Evolutionary conservation across 2,113 vertebrate genomes (phyloP).

Genomic region (Furnarius figulus): DNA sequence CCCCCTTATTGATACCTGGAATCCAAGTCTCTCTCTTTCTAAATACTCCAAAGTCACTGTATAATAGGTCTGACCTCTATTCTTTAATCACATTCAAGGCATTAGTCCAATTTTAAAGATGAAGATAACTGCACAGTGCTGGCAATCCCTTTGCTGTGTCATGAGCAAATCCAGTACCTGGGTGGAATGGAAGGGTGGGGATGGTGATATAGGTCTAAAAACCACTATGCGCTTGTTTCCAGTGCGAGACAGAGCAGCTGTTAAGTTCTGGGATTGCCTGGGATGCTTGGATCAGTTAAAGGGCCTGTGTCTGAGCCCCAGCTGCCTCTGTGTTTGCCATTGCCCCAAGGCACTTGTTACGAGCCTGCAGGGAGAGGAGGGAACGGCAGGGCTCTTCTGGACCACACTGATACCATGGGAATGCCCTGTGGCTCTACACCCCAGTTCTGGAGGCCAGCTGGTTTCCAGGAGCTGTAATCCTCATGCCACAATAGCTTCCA

Average conservation of each 20-base stretch:
- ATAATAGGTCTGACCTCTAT: not conserved
- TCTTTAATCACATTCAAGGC: not conserved
- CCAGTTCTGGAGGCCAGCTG: not conserved
- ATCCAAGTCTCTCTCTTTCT: not conserved
- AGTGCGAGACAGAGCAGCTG: not conserved
- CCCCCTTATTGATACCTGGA: not conserved
- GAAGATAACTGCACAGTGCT: not conserved
- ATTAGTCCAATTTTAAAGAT: not conserved
- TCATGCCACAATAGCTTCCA: not conserved
- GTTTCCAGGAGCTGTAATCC: not conserved
- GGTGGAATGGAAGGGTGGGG: not conserved
- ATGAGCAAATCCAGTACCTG: not conserved
- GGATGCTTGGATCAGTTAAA: not conserved
- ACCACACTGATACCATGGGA: rapidly evolving
- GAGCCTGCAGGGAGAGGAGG: not conserved
- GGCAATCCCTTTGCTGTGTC: not conserved
- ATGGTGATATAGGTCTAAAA: not conserved
- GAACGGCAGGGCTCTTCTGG: not conserved
- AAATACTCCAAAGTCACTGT: not conserved
- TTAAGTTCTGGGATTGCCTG: not conserved
- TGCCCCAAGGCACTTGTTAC: not conserved
- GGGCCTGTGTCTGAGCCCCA: not conserved
- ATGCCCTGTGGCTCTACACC: not conserved
- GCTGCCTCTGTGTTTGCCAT: not conserved
- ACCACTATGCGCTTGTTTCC: not conserved